phyloP scores from a whole-genome alignment of 2,113 vertebrate species.

The Gobio gobio region DNA sequence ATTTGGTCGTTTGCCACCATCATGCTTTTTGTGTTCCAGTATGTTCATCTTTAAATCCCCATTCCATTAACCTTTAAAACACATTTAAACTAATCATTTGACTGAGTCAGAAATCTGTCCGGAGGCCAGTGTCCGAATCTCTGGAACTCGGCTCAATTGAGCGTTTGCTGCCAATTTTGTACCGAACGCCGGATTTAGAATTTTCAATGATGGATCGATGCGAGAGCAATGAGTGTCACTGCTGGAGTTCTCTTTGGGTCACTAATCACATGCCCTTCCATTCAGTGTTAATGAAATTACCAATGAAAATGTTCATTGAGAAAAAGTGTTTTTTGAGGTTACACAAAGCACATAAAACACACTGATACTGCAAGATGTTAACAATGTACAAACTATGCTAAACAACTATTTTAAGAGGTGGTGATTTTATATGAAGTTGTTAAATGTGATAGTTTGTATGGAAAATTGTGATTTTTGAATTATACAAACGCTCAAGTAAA shows the following conservation, averaged over 20 bases:
- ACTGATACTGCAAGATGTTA: background rate
- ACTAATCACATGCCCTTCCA: background rate
- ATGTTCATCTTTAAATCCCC: background rate
- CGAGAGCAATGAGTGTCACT: background rate
- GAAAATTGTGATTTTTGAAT: background rate
- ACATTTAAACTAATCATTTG: background rate
- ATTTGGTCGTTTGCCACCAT: background rate
- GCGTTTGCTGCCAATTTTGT: background rate
- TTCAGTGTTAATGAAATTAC: background rate
- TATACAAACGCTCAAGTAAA: background rate
- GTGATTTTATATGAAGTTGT: background rate
- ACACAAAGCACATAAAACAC: background rate
- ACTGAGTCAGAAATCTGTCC: background rate
- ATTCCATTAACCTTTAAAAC: slow-evolving; percentile 18
- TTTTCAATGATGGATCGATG: slow-evolving; percentile 6
- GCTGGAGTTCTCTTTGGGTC: slow-evolving; percentile 11
- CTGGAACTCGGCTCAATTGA: background rate
- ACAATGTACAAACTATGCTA: background rate
- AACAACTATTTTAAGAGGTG: background rate
- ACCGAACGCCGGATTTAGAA: background rate
- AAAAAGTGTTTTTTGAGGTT: background rate
- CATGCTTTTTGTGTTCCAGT: background rate
- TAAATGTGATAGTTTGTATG: background rate
- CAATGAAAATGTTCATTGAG: background rate
- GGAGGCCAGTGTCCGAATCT: background rate